phyloP scores from a whole-genome alignment of 2,113 vertebrate genomes.

The Corythoichthys intestinalis region DNA sequence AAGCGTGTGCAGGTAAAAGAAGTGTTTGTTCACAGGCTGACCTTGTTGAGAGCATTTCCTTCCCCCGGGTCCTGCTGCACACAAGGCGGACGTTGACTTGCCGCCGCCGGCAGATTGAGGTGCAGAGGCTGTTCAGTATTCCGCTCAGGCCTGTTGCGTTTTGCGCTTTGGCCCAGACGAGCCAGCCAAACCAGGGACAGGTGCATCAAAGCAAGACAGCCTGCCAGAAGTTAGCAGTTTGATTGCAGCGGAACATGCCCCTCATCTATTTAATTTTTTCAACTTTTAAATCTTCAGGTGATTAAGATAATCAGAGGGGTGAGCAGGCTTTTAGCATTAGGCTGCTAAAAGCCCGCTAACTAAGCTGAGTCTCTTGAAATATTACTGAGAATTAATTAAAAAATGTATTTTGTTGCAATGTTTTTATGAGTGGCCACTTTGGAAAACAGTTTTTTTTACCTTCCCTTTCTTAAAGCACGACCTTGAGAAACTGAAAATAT shows the following conservation, averaged over 20 bases:
- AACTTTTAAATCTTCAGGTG: constrained; percentile 35
- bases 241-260: constrained; percentile 53
- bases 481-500: neutral
- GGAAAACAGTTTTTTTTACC: neutral
- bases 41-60: constrained; percentile 51
- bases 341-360: constrained; percentile 21
- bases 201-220: constrained; percentile 48
- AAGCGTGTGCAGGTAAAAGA: constrained; percentile 46
- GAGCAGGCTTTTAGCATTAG: neutral
- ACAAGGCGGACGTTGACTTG: constrained; percentile 60
- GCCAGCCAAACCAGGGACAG: constrained; percentile 54
- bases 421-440: neutral
- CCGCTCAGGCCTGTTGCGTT: constrained; percentile 44
- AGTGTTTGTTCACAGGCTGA: constrained; percentile 58
- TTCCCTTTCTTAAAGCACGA: neutral
- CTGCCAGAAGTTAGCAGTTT: constrained; percentile 47
- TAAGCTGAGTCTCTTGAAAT: neutral
- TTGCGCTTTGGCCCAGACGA: constrained; percentile 40
- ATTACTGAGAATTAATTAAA: neutral
- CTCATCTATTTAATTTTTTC: constrained; percentile 9
- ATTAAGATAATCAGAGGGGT: constrained; percentile 36
- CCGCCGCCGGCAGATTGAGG: constrained; percentile 44
- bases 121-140: constrained; percentile 63
- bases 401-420: neutral
- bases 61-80: constrained; percentile 41